Evolutionary conservation across 2,888 invertebrate species (phyloP).

Genomic region (Perithous albicinctus): DNA sequence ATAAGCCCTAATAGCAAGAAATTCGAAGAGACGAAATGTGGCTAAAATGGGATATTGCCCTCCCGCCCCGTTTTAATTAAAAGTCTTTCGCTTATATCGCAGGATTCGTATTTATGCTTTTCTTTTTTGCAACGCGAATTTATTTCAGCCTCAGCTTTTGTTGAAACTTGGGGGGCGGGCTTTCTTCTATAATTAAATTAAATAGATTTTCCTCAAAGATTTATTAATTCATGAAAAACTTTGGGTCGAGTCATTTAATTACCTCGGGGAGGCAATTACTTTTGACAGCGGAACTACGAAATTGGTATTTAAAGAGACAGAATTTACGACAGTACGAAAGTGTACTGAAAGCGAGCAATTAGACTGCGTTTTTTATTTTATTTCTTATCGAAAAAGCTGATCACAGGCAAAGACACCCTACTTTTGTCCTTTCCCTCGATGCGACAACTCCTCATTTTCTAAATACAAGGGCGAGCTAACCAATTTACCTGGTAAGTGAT

Average conservation of each 20-base stretch:
- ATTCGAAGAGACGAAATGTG: neutral
- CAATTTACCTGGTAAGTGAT: constrained; percentile 20
- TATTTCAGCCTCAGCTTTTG: constrained; percentile 33
- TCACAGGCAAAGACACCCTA: neutral
- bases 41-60: neutral
- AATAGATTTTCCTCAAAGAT: constrained; percentile 21
- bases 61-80: constrained; percentile 27
- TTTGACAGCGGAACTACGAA: neutral
- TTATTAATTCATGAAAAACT: constrained; percentile 36
- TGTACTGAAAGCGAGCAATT: neutral
- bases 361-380: neutral
- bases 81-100: constrained; percentile 9
- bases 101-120: neutral
- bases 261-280: constrained; percentile 3
- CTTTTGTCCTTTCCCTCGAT: neutral
- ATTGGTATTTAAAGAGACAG: neutral
- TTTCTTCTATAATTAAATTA: neutral
- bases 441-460: neutral
- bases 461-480: neutral
- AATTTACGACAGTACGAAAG: neutral
- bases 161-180: neutral
- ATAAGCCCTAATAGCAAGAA: neutral
- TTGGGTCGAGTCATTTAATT: constrained; percentile 36
- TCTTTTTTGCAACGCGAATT: constrained; percentile 6
- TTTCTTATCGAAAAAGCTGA: neutral